Base-by-base conservation (phyloP, 2,888 invertebrate genomes). In the Vesta saturnalis region DNA sequence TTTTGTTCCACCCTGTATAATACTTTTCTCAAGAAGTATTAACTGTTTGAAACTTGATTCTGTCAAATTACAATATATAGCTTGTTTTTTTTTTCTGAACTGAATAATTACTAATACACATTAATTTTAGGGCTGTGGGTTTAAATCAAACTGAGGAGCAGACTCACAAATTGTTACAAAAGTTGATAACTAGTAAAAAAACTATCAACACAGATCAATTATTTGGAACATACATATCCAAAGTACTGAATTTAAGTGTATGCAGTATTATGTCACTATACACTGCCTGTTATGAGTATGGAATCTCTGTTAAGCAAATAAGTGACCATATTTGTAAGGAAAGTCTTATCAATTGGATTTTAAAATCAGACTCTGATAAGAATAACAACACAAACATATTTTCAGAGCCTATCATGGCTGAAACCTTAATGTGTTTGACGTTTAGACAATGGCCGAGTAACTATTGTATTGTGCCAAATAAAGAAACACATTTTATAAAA, bases 81-180 rank as follows among this genome's bases (percentile, higher is more conserved):
- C n/a, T n/a, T n/a, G n/a, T n/a, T n/a, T n/a, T n/a, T n/a, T n/a
- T n/a, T n/a, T n/a, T n/a, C n/a, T n/a, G n/a, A n/a, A n/a, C n/a
- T n/a, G n/a, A n/a, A n/a, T n/a, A n/a, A n/a, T n/a, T n/a, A n/a
- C n/a, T n/a, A n/a, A n/a, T n/a, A n/a, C n/a, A 30, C 10, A 10
- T 30, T 30, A 4, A 49, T 49, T 52, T 19, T 72, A 86, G 86
- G 72, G 84, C 84, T 39, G 78, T 86, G 47, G 85, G 85, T 22
- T 77, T 85, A 71, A 85, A 85, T 74, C 85, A 85, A 64, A 84
- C 83, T 61, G 84, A 85, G 69, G 76, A 81, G 62, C 74, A 76
- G 49, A 83, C 83, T 0, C 87, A 87, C 75, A 75, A 75, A 21
- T 78, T 87, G 6, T 73, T 86, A 0, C 84, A 84, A 69, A 78